A percentile compares a stretch with the other conserved stretches of the same genome.
Evolutionary conservation across 2,797 vertebrate species (phyloP).

Genomic region (Onychomys leucogaster): DNA sequence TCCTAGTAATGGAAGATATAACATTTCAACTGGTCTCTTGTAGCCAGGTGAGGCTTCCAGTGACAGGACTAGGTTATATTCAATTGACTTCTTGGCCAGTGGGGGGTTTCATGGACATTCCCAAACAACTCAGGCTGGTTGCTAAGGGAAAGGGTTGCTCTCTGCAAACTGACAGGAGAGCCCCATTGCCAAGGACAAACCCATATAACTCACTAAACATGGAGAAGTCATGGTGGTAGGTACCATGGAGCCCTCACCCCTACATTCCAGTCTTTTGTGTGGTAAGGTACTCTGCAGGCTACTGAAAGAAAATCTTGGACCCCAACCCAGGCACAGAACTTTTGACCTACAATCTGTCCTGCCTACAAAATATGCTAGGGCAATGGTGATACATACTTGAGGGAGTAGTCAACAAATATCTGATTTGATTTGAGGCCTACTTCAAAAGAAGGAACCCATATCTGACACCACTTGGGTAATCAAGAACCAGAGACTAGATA

Average conservation of each 20-base stretch:
- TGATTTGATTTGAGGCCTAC: not conserved
- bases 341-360: not conserved
- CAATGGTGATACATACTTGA: not conserved
- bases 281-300: not conserved
- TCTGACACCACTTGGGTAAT: not conserved
- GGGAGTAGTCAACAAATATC: not conserved
- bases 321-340: not conserved
- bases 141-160: not conserved
- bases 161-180: not conserved
- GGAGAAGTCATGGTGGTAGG: not conserved
- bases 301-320: not conserved
- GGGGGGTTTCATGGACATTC: not conserved
- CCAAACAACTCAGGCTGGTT: not conserved
- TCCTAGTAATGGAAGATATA: not conserved
- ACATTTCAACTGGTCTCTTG: not conserved
- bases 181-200: not conserved
- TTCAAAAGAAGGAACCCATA: not conserved
- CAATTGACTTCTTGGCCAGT: not conserved
- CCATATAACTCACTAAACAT: not conserved
- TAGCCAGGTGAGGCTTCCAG: not conserved
- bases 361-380: not conserved
- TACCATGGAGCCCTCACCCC: not conserved
- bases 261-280: not conserved
- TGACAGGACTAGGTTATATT: not conserved
- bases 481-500: not conserved